Percentiles rank a stretch among this genome's conserved stretches.
phyloP scores from a whole-genome alignment of 2,113 vertebrate genomes.

The Macquaria ambigua region DNA sequence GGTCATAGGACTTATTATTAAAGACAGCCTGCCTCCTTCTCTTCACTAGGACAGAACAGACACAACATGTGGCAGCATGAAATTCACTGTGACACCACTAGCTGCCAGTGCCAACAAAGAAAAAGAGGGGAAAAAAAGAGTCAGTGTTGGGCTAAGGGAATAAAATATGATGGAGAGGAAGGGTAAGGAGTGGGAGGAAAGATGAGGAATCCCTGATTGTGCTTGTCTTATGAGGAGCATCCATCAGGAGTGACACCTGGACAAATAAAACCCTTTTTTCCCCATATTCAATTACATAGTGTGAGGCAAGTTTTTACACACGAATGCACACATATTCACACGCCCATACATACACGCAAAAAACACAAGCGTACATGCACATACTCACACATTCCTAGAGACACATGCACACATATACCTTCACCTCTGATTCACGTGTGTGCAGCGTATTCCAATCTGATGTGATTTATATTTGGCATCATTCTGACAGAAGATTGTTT shows the following conservation, averaged over 20 bases:
- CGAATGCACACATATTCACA: slow-evolving; percentile 21
- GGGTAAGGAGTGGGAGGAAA: slow-evolving; percentile 73
- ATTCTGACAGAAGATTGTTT: slow-evolving; percentile 45
- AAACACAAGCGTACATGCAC: neutral
- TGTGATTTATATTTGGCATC: slow-evolving; percentile 57
- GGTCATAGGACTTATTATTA: slow-evolving; percentile 55
- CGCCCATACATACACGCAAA: neutral
- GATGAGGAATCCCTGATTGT: slow-evolving; percentile 83
- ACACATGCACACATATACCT: slow-evolving; percentile 8
- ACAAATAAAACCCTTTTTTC: slow-evolving; percentile 75
- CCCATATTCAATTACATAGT: slow-evolving; percentile 78
- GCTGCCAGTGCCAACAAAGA: slow-evolving; percentile 43
- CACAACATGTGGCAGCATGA: slow-evolving; percentile 65
- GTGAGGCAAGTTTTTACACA: slow-evolving; percentile 39
- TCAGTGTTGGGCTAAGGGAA: slow-evolving; percentile 48
- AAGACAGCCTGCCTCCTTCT: slow-evolving; percentile 59
- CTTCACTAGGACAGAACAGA: slow-evolving; percentile 71
- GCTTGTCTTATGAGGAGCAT: slow-evolving; percentile 85
- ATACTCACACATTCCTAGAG: neutral
- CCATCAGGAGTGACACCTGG: slow-evolving; percentile 81
- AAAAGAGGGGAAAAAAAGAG: neutral
- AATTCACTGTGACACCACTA: slow-evolving; percentile 66
- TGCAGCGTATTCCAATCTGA: slow-evolving; percentile 36
- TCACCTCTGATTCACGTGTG: slow-evolving; percentile 14
- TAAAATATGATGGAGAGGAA: slow-evolving; percentile 72